Base-by-base conservation (phyloP, 2,797 vertebrate genomes). In the Eptatretus atami region DNA sequence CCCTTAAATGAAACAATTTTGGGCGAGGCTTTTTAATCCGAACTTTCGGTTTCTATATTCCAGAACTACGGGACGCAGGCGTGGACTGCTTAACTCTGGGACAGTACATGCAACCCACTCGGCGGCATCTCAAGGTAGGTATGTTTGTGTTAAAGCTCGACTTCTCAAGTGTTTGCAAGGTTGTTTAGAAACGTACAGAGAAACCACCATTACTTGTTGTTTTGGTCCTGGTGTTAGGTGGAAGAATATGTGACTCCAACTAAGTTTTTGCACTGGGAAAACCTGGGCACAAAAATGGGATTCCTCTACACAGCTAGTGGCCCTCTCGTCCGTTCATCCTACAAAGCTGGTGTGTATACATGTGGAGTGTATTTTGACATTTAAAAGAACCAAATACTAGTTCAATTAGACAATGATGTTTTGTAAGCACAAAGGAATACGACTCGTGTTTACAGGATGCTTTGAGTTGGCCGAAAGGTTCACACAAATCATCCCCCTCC, bases 71-170 rank as follows among this genome's bases (percentile, higher is more conserved):
- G 65, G 82, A 81, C 67, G 79, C 80, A 2, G 75, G 70, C 13
- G 83, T 98, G 63, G 92, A 98, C 71, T 98, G 92, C 75, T 72
- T 98, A 67, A 98, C 88, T 1, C 70, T 98, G 53, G 92, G 88
- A 63, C 92, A 98, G 71, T 96, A 98, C 69, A 98, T 98, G 92
- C 92, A 96, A 65, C 92, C 92, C 65, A 96, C 90, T 15, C 95
- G 84, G 69, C 83, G 88, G 19, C 83, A 92, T 70, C 78, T 98
- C 1, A 98, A 96, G 82, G 90, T 94, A 73, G 65, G 13, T 2
- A 12, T 24, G 11, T 52, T 14, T 3, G 15, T 11, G 6, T 24
- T 11, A 11, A 9, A 53, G 57, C 31, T 19, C 24, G 53, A n/a
- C 52, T n/a, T 11, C 13, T 25, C 14, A 44, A 44, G 31, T 44